Percentiles rank a stretch among this genome's conserved stretches.
Conservation (phyloP, 2,113 vertebrate species). For the Trochalopteron elliotii region DNA sequence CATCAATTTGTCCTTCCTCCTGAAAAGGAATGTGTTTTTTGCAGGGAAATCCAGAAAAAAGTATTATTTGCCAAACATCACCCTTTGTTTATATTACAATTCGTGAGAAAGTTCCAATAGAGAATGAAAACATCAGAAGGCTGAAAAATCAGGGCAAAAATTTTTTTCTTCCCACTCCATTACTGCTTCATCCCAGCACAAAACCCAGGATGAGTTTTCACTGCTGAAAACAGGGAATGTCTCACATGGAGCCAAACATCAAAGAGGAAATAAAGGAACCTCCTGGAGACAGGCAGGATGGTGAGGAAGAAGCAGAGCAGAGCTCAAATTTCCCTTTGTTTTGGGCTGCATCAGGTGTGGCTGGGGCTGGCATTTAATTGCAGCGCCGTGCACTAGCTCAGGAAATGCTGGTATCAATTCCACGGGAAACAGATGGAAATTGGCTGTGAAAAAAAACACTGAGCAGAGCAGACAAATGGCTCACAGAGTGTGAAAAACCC, state of each 20-base stretch:
- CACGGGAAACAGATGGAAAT: slow-evolving; percentile 34
- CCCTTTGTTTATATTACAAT: no score
- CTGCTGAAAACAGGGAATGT: neutral
- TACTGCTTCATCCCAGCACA: neutral
- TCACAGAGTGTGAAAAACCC: neutral
- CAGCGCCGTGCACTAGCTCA: accelerated
- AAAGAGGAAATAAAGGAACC: neutral
- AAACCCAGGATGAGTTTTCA: neutral
- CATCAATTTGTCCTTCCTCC: no score
- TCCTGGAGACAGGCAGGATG: neutral
- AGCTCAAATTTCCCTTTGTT: accelerated
- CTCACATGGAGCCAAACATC: accelerated
- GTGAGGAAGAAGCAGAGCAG: accelerated
- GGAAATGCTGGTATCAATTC: neutral
- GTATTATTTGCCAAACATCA: no score
- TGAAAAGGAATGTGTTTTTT: no score
- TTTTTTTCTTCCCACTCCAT: neutral
- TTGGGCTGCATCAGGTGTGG: neutral
- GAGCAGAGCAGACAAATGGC: slow-evolving; percentile 44
- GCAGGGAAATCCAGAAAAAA: no score
- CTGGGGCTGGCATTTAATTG: neutral
- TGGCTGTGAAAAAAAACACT: slow-evolving; percentile 27
- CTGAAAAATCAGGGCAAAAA: no score
- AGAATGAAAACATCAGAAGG: no score
- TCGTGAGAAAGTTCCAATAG: no score